A percentile compares a stretch with the other conserved stretches of the same genome.
phyloP scores from a whole-genome alignment of 2,113 vertebrate genomes.

The Mastomys coucha region DNA sequence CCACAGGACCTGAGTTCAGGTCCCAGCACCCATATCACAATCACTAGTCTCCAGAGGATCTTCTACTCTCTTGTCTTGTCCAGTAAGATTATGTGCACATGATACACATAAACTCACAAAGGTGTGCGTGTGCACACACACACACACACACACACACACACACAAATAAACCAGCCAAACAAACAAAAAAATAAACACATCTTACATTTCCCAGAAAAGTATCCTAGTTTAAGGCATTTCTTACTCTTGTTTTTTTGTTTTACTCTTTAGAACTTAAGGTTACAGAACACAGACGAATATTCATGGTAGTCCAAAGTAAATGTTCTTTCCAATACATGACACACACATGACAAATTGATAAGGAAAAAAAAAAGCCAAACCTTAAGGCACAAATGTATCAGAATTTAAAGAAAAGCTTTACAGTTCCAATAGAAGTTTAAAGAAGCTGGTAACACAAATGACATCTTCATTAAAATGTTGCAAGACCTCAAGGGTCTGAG shows the following conservation, averaged over 20 bases:
- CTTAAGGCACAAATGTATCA: conserved; percentile 17
- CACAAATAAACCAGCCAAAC: not conserved
- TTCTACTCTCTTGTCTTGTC: not conserved
- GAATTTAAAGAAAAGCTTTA: not conserved
- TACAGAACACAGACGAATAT: not conserved
- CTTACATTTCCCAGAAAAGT: conserved; percentile 49
- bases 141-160: not conserved
- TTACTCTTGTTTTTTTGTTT: conserved; percentile 46
- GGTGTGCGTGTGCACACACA: too few relatives aligned
- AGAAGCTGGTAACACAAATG: conserved; percentile 47
- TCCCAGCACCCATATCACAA: not conserved
- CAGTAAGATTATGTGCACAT: too few relatives aligned
- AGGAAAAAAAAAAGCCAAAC: conserved; percentile 5
- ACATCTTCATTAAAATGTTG: not conserved
- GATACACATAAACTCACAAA: not conserved
- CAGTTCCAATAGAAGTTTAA: not conserved
- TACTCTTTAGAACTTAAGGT: conserved; percentile 53
- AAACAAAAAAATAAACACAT: not conserved
- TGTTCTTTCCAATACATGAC: conserved; percentile 22
- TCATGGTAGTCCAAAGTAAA: conserved; percentile 34
- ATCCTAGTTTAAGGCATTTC: conserved; percentile 14
- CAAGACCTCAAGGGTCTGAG: conserved; percentile 24
- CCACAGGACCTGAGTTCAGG: not conserved
- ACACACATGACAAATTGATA: not conserved
- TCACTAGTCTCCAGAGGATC: not conserved